phyloP scores from a whole-genome alignment of 2,797 vertebrate species.

The Alouatta caraya region DNA sequence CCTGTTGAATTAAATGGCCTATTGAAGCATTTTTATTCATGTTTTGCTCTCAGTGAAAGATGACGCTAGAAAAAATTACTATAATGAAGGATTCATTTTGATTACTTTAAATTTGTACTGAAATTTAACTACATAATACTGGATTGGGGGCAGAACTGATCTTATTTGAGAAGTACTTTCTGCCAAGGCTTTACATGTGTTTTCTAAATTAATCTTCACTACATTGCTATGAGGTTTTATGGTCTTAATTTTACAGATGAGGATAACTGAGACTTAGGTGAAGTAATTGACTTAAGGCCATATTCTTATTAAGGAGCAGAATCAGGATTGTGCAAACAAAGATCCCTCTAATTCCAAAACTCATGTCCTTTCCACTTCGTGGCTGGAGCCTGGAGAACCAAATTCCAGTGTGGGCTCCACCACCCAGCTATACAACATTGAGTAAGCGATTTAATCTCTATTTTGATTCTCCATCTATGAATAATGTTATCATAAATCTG shows the following conservation, averaged over 20 bases:
- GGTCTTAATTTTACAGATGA: constrained; percentile 61
- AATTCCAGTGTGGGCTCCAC: constrained; percentile 54
- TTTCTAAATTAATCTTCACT: constrained; percentile 63
- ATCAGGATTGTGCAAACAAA: constrained; percentile 57
- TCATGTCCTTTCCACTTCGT: constrained; percentile 31
- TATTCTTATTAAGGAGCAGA: constrained; percentile 50
- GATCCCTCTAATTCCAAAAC: constrained; percentile 59
- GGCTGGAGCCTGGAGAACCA: constrained; percentile 34
- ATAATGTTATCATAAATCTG: constrained; percentile 72
- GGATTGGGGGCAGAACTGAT: neutral
- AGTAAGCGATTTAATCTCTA: constrained; percentile 66
- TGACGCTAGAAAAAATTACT: constrained; percentile 17
- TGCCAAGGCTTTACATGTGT: constrained; percentile 36
- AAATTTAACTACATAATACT: constrained; percentile 57
- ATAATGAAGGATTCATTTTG: constrained; percentile 17
- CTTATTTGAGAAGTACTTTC: constrained; percentile 8
- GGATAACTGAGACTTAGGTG: constrained; percentile 54
- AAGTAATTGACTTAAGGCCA: constrained; percentile 59
- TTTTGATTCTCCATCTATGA: constrained; percentile 70
- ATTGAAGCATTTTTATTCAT: constrained; percentile 12
- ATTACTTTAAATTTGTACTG: constrained; percentile 52
- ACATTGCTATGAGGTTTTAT: constrained; percentile 43
- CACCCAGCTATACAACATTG: constrained; percentile 47
- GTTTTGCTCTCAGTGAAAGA: neutral
- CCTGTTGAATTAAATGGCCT: neutral